These are phyloP conservation scores for Bugula neritina DNA, from an alignment of 2,888 invertebrate genomes.

Conservation along the genomic window DNA sequence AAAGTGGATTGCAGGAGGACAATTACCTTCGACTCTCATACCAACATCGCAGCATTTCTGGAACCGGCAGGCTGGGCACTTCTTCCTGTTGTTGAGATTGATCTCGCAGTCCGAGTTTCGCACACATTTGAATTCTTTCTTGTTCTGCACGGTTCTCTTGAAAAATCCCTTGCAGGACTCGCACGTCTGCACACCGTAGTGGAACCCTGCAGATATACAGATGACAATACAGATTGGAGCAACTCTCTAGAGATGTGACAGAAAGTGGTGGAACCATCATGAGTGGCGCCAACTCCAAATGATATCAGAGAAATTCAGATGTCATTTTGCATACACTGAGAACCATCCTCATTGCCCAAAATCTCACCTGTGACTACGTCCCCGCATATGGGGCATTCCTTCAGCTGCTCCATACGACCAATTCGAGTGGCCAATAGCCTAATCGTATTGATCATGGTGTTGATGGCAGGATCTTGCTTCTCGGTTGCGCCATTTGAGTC, in stretches of 20 bases:
- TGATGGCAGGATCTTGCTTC: constrained; percentile 14
- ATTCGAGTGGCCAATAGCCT: neutral
- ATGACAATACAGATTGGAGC: too few species aligned
- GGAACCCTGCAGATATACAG: constrained; percentile 62
- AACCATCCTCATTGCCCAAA: neutral
- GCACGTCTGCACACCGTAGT: constrained; percentile 95
- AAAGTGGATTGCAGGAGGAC: too few species aligned
- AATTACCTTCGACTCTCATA: constrained; percentile 84
- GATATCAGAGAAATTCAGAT: too few species aligned
- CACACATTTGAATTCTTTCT: constrained; percentile 86
- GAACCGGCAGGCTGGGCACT: constrained; percentile 93
- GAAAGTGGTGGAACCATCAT: too few species aligned
- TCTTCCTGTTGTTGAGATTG: constrained; percentile 85
- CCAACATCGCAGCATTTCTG: constrained; percentile 91
- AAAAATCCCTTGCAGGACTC: constrained; percentile 98
- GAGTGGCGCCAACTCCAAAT: too few species aligned
- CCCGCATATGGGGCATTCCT: constrained; percentile 86
- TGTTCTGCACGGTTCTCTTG: constrained; percentile 95
- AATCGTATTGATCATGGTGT: constrained; percentile 14
- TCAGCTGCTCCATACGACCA: constrained; percentile 28
- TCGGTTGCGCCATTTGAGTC: neutral
- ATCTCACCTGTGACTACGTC: constrained; percentile 74
- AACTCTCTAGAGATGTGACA: too few species aligned
- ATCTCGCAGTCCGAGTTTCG: constrained; percentile 69
- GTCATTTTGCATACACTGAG: too few species aligned